Conservation (phyloP, 2,888 invertebrate species). For the Yponomeuta cagnagella region DNA sequence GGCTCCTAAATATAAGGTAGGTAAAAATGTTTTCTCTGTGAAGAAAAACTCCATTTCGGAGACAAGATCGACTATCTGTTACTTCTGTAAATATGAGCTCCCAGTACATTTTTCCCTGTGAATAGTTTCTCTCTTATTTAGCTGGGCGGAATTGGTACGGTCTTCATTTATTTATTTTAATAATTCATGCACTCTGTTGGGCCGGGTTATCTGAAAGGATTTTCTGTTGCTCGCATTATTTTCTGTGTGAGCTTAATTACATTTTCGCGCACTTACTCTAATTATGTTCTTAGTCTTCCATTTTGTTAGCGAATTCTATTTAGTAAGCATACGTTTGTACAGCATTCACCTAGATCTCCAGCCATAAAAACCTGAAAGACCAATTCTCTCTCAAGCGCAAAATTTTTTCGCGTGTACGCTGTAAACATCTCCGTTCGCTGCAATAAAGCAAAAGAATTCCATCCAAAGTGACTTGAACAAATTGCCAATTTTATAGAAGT, state of each 20-base stretch:
- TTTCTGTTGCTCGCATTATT: background rate
- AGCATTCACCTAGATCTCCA: background rate
- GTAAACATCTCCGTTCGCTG: conserved; percentile 12
- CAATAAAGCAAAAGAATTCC: conserved; percentile 31
- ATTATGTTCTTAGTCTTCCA: background rate
- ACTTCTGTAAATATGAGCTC: conserved; percentile 38
- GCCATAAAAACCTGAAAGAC: background rate
- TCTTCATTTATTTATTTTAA: conserved; percentile 1
- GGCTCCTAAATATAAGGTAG: conserved; percentile 60
- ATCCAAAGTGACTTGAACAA: conserved; percentile 45
- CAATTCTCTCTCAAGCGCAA: background rate
- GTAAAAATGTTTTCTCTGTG: conserved; percentile 55
- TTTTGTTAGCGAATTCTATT: background rate
- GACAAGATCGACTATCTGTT: conserved; percentile 47
- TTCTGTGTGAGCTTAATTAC: background rate
- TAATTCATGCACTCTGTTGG: background rate
- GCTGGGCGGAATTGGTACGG: background rate
- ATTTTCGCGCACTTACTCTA: background rate
- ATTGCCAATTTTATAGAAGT: conserved; percentile 65
- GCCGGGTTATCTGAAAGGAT: conserved; percentile 2
- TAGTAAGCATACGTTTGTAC: background rate
- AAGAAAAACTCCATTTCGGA: conserved; percentile 56
- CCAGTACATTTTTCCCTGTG: conserved; percentile 26
- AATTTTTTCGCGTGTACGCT: background rate
- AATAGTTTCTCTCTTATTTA: conserved; percentile 16